Evolutionary conservation across 2,113 vertebrate species (phyloP).

Genomic region (Phrynosoma blainvillii): DNA sequence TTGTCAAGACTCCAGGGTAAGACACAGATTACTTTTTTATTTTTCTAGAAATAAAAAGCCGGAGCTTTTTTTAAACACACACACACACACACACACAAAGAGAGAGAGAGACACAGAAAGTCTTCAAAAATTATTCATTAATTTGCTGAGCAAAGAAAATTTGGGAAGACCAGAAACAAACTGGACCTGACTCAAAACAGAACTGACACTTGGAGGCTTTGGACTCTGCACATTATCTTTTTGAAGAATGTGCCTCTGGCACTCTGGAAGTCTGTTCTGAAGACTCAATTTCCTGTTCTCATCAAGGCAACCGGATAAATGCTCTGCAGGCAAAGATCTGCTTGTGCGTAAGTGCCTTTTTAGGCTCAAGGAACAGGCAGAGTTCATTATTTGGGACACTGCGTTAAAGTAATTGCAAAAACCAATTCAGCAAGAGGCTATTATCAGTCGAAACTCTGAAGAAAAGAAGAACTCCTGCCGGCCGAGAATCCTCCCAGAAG

Average conservation of each 20-base stretch:
- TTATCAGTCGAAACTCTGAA: neutral
- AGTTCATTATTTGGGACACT: slow-evolving; percentile 29
- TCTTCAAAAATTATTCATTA: slow-evolving; percentile 40
- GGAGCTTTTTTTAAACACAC: neutral
- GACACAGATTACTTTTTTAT: slow-evolving; percentile 3
- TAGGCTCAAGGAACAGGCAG: slow-evolving; percentile 20
- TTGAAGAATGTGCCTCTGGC: slow-evolving; percentile 55
- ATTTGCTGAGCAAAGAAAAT: slow-evolving; percentile 45
- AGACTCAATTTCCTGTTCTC: slow-evolving; percentile 65
- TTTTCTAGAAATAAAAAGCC: neutral
- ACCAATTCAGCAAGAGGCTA: slow-evolving; percentile 8
- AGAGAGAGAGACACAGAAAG: neutral
- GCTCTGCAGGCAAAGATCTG: slow-evolving; percentile 38
- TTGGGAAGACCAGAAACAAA: slow-evolving; percentile 33
- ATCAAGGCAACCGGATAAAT: slow-evolving; percentile 51
- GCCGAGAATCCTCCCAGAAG: neutral
- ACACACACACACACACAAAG: no score
- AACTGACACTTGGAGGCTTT: slow-evolving; percentile 17
- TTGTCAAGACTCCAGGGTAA: neutral
- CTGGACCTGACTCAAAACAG: slow-evolving; percentile 34
- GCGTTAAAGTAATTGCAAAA: neutral
- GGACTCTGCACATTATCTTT: slow-evolving; percentile 29
- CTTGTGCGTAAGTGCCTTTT: slow-evolving; percentile 40
- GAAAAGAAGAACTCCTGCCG: neutral
- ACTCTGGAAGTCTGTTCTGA: neutral